phyloP scores from a whole-genome alignment of 2,113 vertebrate species.

The Salvelinus sp. region DNA sequence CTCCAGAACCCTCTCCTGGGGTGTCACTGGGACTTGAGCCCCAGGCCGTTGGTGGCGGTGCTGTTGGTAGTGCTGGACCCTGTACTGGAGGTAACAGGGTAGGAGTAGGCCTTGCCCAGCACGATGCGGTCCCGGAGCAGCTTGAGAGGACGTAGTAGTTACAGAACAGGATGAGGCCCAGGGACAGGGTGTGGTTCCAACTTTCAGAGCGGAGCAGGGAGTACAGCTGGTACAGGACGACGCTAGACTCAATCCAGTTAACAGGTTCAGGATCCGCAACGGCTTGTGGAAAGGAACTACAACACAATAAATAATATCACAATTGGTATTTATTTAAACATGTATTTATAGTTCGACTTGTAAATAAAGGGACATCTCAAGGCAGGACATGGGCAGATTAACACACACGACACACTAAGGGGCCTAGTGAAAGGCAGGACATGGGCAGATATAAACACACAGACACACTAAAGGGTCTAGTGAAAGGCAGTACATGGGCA shows the following conservation, averaged over 20 bases:
- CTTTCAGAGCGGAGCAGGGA: conserved; percentile 95
- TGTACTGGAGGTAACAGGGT: conserved; percentile 80
- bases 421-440: no score
- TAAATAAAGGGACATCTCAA: background rate
- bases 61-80: conserved; percentile 49
- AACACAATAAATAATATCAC: background rate
- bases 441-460: no score
- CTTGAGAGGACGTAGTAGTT: conserved; percentile 98
- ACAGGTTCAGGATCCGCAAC: conserved; percentile 95
- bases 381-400: background rate
- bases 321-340: no score
- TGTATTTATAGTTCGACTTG: no score
- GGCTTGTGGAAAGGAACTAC: conserved; percentile 96
- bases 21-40: conserved; percentile 87
- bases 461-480: no score
- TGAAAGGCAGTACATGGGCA: no score
- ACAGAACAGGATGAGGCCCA: conserved; percentile 98
- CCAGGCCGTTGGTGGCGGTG: conserved; percentile 70
- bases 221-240: conserved; percentile 96
- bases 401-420: background rate
- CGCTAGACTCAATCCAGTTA: conserved; percentile 93
- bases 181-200: conserved; percentile 98
- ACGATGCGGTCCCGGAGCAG: conserved; percentile 96
- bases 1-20: conserved; percentile 4
- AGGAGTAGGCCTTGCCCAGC: conserved; percentile 94